Conservation (phyloP, 2,888 invertebrate genomes). For the Metalampra italica region DNA sequence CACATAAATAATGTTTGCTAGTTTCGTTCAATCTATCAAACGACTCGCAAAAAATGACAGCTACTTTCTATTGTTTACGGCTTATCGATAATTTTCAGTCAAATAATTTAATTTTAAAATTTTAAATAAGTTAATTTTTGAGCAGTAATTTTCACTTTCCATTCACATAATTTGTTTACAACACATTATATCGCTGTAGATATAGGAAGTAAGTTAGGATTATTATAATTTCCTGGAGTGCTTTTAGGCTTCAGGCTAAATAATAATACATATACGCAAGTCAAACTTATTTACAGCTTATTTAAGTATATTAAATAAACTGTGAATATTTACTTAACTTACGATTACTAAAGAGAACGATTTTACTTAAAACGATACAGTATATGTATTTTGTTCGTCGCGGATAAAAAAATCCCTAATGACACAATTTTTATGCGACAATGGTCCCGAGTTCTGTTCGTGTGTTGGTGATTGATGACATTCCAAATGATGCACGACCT, state of each 20-base stretch:
- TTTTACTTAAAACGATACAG: no score
- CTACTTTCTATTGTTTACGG: neutral
- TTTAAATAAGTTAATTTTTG: neutral
- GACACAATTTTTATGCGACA: conserved; percentile 44
- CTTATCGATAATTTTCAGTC: neutral
- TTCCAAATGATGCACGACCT: conserved; percentile 33
- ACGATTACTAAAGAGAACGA: no score
- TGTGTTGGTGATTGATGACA: conserved; percentile 57
- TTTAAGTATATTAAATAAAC: no score
- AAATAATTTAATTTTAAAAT: neutral
- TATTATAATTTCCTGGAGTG: no score
- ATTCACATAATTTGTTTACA: no score
- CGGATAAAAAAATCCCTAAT: conserved; percentile 38
- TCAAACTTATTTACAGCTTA: no score
- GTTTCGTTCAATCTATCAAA: conserved; percentile 12
- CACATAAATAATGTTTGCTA: conserved; percentile 22
- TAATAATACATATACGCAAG: neutral
- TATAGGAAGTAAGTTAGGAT: no score
- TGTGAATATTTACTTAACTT: no score
- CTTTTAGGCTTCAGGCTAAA: no score
- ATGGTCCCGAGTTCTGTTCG: conserved; percentile 29
- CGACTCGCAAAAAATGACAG: neutral
- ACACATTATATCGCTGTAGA: no score
- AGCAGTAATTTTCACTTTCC: neutral
- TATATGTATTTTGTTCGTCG: no score